These are phyloP conservation scores for Lasioglossum marginatum DNA, from an alignment of 2,888 invertebrate species.

Conservation along the genomic window DNA sequence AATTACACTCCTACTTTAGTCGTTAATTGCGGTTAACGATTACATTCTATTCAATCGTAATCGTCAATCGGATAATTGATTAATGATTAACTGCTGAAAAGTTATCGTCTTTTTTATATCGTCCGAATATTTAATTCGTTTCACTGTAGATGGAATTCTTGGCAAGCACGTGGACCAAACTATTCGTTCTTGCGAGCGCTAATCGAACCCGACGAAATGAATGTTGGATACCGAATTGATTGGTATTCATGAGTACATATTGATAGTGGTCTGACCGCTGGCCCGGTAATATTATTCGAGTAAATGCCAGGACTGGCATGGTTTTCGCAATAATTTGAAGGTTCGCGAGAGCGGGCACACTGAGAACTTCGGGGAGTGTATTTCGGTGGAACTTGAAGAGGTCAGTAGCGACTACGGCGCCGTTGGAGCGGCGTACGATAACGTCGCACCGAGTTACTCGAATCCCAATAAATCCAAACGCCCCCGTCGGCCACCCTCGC, in stretches of 20 bases:
- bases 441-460: constrained; percentile 73
- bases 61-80: too few species aligned
- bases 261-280: neutral
- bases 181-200: neutral
- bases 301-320: neutral
- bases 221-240: constrained; percentile 1
- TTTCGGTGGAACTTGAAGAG: constrained; percentile 58
- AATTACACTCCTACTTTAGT: too few species aligned
- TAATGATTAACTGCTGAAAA: too few species aligned
- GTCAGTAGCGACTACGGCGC: constrained; percentile 52
- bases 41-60: too few species aligned
- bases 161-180: neutral
- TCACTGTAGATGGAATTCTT: too few species aligned
- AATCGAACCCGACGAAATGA: neutral
- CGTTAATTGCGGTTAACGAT: too few species aligned
- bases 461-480: constrained; percentile 75
- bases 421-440: constrained; percentile 62
- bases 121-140: too few species aligned
- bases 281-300: constrained; percentile 5
- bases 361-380: constrained; percentile 14
- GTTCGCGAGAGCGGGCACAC: constrained; percentile 6
- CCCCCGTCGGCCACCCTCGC: constrained; percentile 48
- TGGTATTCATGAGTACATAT: constrained; percentile 9
- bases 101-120: too few species aligned
- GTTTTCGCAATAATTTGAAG: constrained; percentile 37